phyloP scores from a whole-genome alignment of 2,797 vertebrate genomes.

The Chelonia mydas region DNA sequence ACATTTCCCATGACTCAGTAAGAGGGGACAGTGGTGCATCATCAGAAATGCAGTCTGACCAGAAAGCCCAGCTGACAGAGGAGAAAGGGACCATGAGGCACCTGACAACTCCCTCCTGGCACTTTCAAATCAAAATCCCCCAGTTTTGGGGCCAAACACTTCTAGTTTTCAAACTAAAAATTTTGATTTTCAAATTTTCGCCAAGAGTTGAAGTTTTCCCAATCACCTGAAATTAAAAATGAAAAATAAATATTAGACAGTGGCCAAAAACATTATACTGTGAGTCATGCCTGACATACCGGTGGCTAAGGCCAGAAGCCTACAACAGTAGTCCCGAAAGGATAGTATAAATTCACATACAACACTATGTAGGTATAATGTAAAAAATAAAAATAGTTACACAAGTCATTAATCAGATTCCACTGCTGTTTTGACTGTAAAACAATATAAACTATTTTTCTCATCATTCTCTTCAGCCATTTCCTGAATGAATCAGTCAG shows the following conservation, averaged over 20 bases:
- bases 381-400: neutral
- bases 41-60: neutral
- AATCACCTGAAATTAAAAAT: neutral
- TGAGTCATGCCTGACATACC: neutral
- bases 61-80: neutral
- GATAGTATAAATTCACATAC: neutral
- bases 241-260: neutral
- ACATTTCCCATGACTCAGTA: neutral
- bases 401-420: neutral
- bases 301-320: neutral
- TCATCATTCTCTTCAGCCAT: neutral
- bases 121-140: neutral
- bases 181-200: neutral
- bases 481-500: neutral
- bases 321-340: neutral
- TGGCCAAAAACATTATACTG: neutral
- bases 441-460: neutral
- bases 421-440: neutral
- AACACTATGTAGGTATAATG: neutral
- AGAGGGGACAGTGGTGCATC: neutral
- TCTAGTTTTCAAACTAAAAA: neutral
- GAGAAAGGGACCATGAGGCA: neutral
- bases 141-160: neutral
- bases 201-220: neutral
- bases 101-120: accelerated